Percentiles rank a stretch among this genome's conserved stretches.
phyloP scores from a whole-genome alignment of 1,140 invertebrate genomes.

The Ips typographus region DNA sequence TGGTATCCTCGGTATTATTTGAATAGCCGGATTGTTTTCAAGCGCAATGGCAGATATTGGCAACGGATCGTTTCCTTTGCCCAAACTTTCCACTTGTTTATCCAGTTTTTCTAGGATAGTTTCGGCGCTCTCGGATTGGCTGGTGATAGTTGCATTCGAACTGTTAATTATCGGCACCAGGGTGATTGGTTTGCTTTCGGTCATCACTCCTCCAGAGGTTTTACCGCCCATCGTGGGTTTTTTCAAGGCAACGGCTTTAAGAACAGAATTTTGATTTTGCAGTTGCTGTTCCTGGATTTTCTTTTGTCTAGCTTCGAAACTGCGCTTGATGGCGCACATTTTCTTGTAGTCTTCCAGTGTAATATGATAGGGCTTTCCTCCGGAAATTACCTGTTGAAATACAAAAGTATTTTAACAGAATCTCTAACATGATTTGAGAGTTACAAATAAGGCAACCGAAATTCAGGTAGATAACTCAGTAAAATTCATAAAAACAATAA shows the following conservation, averaged over 20 bases:
- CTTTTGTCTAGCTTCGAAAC: slow-evolving; percentile 60
- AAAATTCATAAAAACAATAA: no score
- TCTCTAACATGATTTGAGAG: slow-evolving; percentile 42
- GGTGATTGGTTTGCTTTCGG: slow-evolving; percentile 22
- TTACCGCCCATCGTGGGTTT: slow-evolving; percentile 44
- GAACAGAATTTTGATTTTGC: slow-evolving; percentile 39
- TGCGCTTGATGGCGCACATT: slow-evolving; percentile 65
- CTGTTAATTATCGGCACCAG: slow-evolving; percentile 21
- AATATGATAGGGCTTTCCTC: slow-evolving; percentile 67
- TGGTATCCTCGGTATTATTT: slow-evolving; percentile 69
- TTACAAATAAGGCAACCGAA: slow-evolving; percentile 48
- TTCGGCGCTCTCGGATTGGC: slow-evolving; percentile 38
- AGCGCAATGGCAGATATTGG: slow-evolving; percentile 18
- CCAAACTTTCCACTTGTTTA: slow-evolving; percentile 47
- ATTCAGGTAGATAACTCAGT: no score
- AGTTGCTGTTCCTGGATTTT: slow-evolving; percentile 48
- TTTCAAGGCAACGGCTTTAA: slow-evolving; percentile 41
- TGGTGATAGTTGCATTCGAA: slow-evolving; percentile 9
- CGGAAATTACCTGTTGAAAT: slow-evolving; percentile 60
- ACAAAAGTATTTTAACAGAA: not conserved
- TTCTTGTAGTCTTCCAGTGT: slow-evolving; percentile 69
- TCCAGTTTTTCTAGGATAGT: slow-evolving; percentile 46
- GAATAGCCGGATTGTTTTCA: slow-evolving; percentile 30
- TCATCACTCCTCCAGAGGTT: slow-evolving; percentile 30
- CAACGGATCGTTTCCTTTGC: slow-evolving; percentile 33